A percentile compares a stretch with the other conserved stretches of the same genome.
Evolutionary conservation across 1,140 invertebrate genomes (phyloP).

Genomic region (Nymphalis io): DNA sequence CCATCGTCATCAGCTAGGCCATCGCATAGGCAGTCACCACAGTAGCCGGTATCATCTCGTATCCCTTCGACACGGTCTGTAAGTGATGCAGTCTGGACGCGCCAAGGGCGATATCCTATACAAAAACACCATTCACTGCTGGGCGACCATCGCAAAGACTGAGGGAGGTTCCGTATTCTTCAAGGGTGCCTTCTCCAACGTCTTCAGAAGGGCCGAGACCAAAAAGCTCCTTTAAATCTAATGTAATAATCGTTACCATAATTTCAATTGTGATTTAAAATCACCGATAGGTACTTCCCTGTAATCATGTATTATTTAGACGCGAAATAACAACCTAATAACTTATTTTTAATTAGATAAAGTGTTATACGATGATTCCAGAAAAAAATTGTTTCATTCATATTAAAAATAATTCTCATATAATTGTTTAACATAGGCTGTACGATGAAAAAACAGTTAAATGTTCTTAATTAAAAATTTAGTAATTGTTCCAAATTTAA

Average conservation of each 20-base stretch:
- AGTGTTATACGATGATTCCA: slow-evolving; percentile 78
- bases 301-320: slow-evolving; percentile 78
- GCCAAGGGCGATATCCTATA: slow-evolving; percentile 88
- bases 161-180: slow-evolving; percentile 91
- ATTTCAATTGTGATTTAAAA: slow-evolving; percentile 71
- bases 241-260: slow-evolving; percentile 74
- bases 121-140: slow-evolving; percentile 91
- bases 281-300: slow-evolving; percentile 67
- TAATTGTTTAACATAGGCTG: slow-evolving; percentile 46
- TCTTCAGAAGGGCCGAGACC: slow-evolving; percentile 89
- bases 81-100: slow-evolving; percentile 95
- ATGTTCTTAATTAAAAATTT: slow-evolving; percentile 17
- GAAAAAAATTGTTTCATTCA: slow-evolving; percentile 70
- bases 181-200: slow-evolving; percentile 81
- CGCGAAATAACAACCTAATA: slow-evolving; percentile 72
- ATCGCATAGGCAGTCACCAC: slow-evolving; percentile 95
- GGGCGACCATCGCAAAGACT: slow-evolving; percentile 87
- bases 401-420: slow-evolving; percentile 48
- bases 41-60: slow-evolving; percentile 92
- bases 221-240: slow-evolving; percentile 84
- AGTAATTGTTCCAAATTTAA: slow-evolving; percentile 39
- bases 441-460: not conserved
- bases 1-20: slow-evolving; percentile 91
- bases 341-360: slow-evolving; percentile 81
- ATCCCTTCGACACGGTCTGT: slow-evolving; percentile 97